Evolutionary conservation across 2,797 vertebrate species (phyloP).

Genomic region (Enteromius trimaculatus): DNA sequence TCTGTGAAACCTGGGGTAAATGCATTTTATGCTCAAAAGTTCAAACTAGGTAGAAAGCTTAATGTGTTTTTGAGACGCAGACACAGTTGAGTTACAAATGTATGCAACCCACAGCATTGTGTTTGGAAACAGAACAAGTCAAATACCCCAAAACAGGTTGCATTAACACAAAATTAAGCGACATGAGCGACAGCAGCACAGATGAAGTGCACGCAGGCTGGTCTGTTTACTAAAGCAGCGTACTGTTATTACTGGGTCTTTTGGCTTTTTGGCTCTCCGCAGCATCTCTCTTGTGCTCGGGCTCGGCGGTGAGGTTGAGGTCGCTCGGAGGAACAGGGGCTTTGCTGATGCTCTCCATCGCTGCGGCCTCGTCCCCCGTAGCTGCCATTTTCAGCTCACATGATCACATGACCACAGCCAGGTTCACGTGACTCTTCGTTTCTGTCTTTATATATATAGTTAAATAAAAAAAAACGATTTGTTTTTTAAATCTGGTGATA

Average conservation of each 20-base stretch:
- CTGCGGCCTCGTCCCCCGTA: slow-evolving; percentile 74
- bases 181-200: no score
- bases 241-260: slow-evolving; percentile 72
- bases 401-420: slow-evolving; percentile 72
- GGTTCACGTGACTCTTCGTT: slow-evolving; percentile 73
- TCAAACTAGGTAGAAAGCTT: no score
- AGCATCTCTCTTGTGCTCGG: slow-evolving; percentile 2
- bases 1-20: no score
- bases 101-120: not conserved
- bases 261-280: slow-evolving; percentile 64
- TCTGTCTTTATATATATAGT: slow-evolving; percentile 50
- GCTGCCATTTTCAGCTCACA: slow-evolving; percentile 74
- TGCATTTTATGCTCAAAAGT: no score
- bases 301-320: slow-evolving; percentile 40
- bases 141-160: not conserved
- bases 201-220: not conserved
- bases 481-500: not conserved
- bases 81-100: not conserved
- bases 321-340: slow-evolving; percentile 62
- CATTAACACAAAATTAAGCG: not conserved
- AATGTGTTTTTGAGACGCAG: not conserved
- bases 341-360: slow-evolving; percentile 75
- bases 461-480: not conserved
- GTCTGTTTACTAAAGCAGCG: slow-evolving; percentile 39
- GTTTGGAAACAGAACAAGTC: not conserved